Evolutionary conservation across 2,113 vertebrate species (phyloP).

Genomic region (Haliaeetus leucogaster): DNA sequence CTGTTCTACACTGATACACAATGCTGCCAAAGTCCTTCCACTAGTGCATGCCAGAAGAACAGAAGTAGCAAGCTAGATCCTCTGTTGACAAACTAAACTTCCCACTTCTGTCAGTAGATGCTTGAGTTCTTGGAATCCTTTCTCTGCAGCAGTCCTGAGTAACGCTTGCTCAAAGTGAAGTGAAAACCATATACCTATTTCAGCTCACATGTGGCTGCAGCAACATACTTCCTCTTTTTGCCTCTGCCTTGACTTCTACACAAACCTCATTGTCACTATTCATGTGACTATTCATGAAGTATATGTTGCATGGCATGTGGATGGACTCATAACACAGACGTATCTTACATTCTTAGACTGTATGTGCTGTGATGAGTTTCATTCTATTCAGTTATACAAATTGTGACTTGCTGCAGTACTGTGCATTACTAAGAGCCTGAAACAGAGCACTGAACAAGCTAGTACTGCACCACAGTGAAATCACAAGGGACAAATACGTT

Average conservation of each 20-base stretch:
- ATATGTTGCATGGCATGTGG: background rate
- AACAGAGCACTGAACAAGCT: background rate
- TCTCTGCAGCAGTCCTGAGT: background rate
- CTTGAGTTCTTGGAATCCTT: background rate
- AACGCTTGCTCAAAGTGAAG: background rate
- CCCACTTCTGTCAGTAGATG: background rate
- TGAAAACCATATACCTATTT: background rate
- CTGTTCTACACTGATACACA: background rate
- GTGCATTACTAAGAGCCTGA: background rate
- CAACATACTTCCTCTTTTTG: background rate
- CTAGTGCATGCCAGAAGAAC: background rate
- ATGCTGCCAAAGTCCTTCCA: background rate
- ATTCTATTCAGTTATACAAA: background rate
- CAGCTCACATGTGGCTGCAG: background rate
- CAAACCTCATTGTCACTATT: background rate
- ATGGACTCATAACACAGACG: background rate
- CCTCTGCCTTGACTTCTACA: background rate
- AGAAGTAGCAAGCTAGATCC: background rate
- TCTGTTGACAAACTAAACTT: background rate
- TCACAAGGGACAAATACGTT: background rate
- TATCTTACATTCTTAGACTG: background rate
- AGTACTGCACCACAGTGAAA: background rate
- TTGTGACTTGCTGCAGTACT: background rate
- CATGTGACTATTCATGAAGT: background rate
- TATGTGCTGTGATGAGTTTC: background rate